phyloP scores from a whole-genome alignment of 1,140 invertebrate species.

The Drosophila seguyi region DNA sequence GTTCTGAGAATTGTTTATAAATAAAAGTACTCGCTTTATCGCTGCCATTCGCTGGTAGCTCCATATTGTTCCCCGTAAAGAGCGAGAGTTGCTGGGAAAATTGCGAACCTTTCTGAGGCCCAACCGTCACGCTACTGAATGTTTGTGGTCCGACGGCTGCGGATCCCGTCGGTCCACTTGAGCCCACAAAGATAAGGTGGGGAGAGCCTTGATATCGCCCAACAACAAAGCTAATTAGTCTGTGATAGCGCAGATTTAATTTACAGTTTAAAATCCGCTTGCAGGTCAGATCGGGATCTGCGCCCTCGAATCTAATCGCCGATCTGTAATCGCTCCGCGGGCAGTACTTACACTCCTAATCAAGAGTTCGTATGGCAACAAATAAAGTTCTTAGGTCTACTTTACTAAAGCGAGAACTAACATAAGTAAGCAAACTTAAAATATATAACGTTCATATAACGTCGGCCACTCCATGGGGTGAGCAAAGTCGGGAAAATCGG shows the following conservation, averaged over 20 bases:
- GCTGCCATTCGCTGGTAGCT: neutral
- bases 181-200: constrained; percentile 15
- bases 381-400: constrained; percentile 7
- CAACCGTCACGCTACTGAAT: constrained; percentile 13
- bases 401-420: constrained; percentile 1
- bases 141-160: constrained; percentile 3
- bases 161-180: neutral
- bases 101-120: constrained; percentile 15
- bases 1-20: constrained; percentile 6
- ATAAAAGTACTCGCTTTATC: constrained; percentile 33
- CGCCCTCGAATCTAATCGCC: constrained; percentile 19
- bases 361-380: constrained; percentile 14
- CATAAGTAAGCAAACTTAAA: constrained; percentile 34
- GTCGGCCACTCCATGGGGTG: constrained; percentile 79
- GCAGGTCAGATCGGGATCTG: constrained; percentile 17
- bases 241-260: constrained; percentile 19
- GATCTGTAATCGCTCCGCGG: constrained; percentile 14
- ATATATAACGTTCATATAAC: constrained; percentile 72
- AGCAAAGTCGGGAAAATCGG: constrained; percentile 69
- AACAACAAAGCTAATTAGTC: constrained; percentile 25
- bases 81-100: neutral
- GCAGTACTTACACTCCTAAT: neutral
- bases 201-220: constrained; percentile 7
- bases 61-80: constrained; percentile 9
- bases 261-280: constrained; percentile 16